phyloP scores from a whole-genome alignment of 2,888 invertebrate genomes.

The Amphipyra tragopoginis region DNA sequence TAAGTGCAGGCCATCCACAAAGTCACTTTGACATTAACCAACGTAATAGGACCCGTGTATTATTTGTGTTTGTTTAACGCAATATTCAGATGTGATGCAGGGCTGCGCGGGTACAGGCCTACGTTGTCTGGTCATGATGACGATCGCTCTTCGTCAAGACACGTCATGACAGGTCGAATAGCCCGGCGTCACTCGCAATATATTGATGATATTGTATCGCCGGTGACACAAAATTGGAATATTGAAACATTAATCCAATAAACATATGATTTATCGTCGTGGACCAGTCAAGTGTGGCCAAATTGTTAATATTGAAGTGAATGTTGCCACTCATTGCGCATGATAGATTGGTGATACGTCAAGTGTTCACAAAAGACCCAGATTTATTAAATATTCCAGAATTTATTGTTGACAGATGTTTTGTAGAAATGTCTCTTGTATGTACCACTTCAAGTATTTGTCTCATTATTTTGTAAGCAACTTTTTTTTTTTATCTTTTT shows the following conservation, averaged over 20 bases:
- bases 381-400: conserved; percentile 14
- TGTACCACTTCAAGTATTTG: neutral
- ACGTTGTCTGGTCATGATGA: conserved; percentile 3
- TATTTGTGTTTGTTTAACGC: neutral
- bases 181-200: conserved; percentile 37
- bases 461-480: neutral
- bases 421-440: neutral
- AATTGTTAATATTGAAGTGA: conserved; percentile 42
- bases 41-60: conserved; percentile 15
- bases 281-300: conserved; percentile 27
- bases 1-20: conserved; percentile 39
- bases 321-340: conserved; percentile 29
- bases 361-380: neutral
- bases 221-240: conserved; percentile 34
- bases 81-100: neutral
- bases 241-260: conserved; percentile 52
- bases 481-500: too few species aligned
- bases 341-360: conserved; percentile 31
- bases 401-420: conserved; percentile 2
- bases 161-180: conserved; percentile 40
- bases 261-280: conserved; percentile 53
- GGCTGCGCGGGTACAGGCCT: conserved; percentile 8
- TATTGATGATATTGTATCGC: conserved; percentile 50
- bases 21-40: conserved; percentile 33
- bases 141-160: conserved; percentile 52